Evolutionary conservation across 2,888 invertebrate species (phyloP), one percentile per base, ranked within the genome.

Genomic region (Drosophila anomalipes): DNA sequence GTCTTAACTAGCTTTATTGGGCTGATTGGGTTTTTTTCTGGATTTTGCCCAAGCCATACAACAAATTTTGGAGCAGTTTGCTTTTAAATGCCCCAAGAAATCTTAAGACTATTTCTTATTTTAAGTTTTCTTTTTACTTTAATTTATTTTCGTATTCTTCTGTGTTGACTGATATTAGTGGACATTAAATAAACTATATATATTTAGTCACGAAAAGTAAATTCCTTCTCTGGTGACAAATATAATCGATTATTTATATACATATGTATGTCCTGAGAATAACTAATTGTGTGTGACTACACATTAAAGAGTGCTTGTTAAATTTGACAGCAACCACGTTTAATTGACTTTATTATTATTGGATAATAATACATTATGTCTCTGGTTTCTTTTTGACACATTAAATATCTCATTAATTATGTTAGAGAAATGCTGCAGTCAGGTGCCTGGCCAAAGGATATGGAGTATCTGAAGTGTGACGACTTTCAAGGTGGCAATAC

Each of bases 401-500:
- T 59, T 32, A 54, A 66, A 16, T 19, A 37, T 28, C 3, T 41
- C 33, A 12, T 30, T 37, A 7, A 37, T 58, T 89, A 91, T 91
- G 22, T 10, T 44, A 96, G 96, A 93, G 95, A 96, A 92, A 95
- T 96, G 94, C 94, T 96, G 91, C 94, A 95, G 92, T 95, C 95
- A 94, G 95, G 95, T 74, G 95, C 95, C 77, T 97, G 97, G 96
- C 96, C 96, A 88, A 95, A 94, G 87, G 95, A 96, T 90, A 96
- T 96, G 93, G 94, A 94, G 89, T 97, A 96, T 93, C 95, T 96
- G 77, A 95, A 95, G 49, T 98, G 97, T 91, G 96, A 97, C 91
- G 96, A 96, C 67, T 97, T 96, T 92, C 96, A 96, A 92, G 97
- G 96, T 47, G 95, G 95, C 86, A 96, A 96, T 93, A 96, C 96